Conservation (phyloP, 2,888 invertebrate genomes). For the Ctena decussata region DNA sequence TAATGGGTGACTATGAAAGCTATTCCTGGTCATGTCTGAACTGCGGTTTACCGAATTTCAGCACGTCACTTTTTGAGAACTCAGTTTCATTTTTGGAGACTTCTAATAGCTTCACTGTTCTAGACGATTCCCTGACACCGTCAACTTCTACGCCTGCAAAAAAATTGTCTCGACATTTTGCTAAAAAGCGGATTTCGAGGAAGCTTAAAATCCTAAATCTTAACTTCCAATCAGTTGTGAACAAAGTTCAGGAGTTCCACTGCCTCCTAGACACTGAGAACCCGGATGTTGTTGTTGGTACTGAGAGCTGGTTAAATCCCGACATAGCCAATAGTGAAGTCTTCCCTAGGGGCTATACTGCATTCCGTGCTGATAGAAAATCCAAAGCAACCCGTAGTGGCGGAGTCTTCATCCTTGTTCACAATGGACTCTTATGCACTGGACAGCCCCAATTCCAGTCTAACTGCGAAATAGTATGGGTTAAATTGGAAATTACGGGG, state of each 20-base stretch:
- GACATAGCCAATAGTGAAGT: not conserved
- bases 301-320: not conserved
- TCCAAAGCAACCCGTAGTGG: not conserved
- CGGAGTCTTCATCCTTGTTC: conserved; percentile 5
- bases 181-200: not conserved
- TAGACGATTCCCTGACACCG: not conserved
- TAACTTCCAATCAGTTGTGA: not conserved
- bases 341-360: not conserved
- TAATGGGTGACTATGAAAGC: not conserved
- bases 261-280: not conserved
- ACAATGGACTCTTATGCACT: not conserved
- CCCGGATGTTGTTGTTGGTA: conserved; percentile 1
- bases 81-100: not conserved
- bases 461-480: not conserved
- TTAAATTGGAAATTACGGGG: conserved; percentile 1
- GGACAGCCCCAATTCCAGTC: not conserved
- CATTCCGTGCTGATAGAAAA: not conserved
- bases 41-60: conserved; percentile 20
- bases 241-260: not conserved
- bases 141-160: not conserved
- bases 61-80: not conserved
- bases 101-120: not conserved
- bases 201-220: not conserved
- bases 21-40: conserved; percentile 20
- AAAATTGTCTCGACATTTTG: not conserved